A percentile compares a stretch with the other conserved stretches of the same genome.
Evolutionary conservation across 1,140 invertebrate genomes (phyloP).

Genomic region (Bactericera cockerelli): DNA sequence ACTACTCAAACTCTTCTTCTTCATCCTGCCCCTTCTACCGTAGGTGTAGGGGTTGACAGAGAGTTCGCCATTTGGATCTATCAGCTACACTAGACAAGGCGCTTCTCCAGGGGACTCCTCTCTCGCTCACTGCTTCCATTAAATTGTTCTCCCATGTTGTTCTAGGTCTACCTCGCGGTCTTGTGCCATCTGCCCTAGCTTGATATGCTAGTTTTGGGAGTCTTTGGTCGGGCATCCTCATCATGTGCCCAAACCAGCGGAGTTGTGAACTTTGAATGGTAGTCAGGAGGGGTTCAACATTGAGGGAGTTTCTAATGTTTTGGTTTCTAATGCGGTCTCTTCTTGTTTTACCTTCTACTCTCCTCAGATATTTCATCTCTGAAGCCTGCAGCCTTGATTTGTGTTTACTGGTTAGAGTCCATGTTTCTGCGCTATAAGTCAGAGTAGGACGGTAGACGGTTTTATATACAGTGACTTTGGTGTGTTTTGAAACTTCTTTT

Average conservation of each 20-base stretch:
- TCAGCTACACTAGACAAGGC: neutral
- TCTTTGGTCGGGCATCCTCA: neutral
- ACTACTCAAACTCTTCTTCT: too few species aligned
- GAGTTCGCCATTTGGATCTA: neutral
- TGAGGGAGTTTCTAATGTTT: neutral
- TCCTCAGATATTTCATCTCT: neutral
- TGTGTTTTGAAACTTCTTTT: too few species aligned
- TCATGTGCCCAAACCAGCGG: neutral
- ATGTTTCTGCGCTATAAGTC: too few species aligned
- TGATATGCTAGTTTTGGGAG: neutral
- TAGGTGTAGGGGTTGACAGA: neutral
- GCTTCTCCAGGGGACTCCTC: neutral
- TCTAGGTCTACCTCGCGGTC: neutral
- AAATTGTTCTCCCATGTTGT: neutral
- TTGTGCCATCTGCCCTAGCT: neutral
- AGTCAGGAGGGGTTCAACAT: neutral
- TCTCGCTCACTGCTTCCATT: neutral
- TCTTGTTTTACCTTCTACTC: neutral
- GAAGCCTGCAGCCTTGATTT: too few species aligned
- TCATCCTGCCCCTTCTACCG: neutral
- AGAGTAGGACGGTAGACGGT: too few species aligned
- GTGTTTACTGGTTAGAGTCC: too few species aligned
- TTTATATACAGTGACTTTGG: too few species aligned
- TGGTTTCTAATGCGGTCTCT: constrained; percentile 1
- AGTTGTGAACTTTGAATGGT: neutral